These are phyloP conservation scores for Augiades crinisus DNA, from an alignment of 2,888 invertebrate species.

Conservation along the genomic window DNA sequence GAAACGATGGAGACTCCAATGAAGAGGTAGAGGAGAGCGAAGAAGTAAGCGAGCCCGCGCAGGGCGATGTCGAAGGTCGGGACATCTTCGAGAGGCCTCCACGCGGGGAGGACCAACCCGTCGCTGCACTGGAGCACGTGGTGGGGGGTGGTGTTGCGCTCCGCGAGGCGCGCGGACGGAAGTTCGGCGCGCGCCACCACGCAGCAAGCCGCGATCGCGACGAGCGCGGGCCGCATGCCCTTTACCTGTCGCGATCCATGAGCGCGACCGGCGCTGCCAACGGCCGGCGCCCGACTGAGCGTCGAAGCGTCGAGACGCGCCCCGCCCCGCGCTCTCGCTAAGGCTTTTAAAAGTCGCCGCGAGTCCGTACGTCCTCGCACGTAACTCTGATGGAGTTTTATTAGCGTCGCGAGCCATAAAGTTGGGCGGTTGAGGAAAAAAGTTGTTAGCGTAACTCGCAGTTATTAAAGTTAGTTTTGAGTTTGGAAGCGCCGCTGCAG, in stretches of 20 bases:
- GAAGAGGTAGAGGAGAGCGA: conserved; percentile 95
- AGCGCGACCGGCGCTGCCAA: conserved; percentile 71
- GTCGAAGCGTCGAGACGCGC: conserved; percentile 39
- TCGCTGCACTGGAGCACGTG: conserved; percentile 85
- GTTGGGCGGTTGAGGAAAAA: conserved; percentile 49
- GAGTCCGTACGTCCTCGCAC: conserved; percentile 32
- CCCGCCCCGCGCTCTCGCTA: conserved; percentile 32
- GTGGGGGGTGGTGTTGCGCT: conserved; percentile 61
- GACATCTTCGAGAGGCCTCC: conserved; percentile 92
- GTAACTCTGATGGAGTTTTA: conserved; percentile 60
- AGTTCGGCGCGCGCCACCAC: conserved; percentile 69
- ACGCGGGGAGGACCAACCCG: conserved; percentile 93
- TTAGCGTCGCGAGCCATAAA: conserved; percentile 58
- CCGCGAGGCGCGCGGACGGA: conserved; percentile 58
- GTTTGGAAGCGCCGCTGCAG: conserved; percentile 25
- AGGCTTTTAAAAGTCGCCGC: conserved; percentile 37
- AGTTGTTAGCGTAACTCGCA: conserved; percentile 48
- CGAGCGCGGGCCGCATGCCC: conserved; percentile 77
- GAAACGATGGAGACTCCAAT: conserved; percentile 99
- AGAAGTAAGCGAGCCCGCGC: conserved; percentile 95
- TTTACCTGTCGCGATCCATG: conserved; percentile 61
- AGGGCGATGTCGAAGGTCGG: conserved; percentile 88
- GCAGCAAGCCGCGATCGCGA: conserved; percentile 74
- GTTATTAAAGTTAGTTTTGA: conserved; percentile 53
- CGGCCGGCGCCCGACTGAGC: conserved; percentile 77